These are phyloP conservation scores for Mohoua ochrocephala DNA, from an alignment of 2,113 vertebrate genomes.

Conservation along the genomic window DNA sequence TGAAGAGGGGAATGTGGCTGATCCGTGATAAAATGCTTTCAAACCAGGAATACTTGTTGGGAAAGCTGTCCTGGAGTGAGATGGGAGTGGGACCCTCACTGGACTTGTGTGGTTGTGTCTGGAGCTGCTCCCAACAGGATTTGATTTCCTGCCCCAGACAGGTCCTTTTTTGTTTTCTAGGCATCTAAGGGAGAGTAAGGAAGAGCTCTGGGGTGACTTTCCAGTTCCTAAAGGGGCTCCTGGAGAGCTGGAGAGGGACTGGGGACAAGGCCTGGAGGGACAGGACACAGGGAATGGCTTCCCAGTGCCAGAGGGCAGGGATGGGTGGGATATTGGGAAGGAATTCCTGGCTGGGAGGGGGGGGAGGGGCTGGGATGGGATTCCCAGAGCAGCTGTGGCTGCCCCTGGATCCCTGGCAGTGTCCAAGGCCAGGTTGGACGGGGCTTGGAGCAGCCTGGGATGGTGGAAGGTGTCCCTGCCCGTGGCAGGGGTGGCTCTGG, in stretches of 20 bases:
- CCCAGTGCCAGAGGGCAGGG: neutral
- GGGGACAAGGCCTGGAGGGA: neutral
- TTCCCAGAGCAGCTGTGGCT: neutral
- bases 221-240: neutral
- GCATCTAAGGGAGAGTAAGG: too few relatives aligned
- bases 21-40: neutral
- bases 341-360: neutral
- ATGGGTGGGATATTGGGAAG: neutral
- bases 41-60: neutral
- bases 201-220: neutral
- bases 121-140: neutral
- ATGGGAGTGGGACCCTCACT: neutral
- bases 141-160: neutral
- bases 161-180: too few relatives aligned
- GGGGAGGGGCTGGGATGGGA: neutral
- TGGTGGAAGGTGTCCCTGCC: neutral
- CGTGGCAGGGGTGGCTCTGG: neutral
- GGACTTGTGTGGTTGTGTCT: neutral
- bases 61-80: neutral
- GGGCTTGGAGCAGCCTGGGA: neutral
- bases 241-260: neutral
- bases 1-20: neutral
- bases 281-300: neutral
- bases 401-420: neutral
- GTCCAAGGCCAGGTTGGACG: fast-evolving